Conservation (phyloP, 2,797 vertebrate genomes). For the Sebastes nivosus region DNA sequence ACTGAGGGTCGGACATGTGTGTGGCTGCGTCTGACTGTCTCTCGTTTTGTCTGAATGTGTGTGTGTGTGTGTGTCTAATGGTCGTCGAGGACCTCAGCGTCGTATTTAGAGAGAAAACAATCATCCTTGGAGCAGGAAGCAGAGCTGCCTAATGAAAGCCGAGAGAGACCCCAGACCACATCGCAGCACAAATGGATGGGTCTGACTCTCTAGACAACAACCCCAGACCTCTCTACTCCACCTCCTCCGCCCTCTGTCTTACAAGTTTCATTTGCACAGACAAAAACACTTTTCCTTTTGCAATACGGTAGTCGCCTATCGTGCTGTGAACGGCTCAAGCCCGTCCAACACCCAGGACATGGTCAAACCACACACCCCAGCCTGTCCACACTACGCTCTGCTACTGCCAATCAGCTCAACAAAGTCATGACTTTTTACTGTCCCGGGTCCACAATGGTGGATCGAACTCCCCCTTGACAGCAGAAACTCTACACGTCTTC, state of each 20-base stretch:
- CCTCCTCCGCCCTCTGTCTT: not conserved
- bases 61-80: constrained; percentile 33
- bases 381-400: not conserved
- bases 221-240: not conserved
- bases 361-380: not conserved
- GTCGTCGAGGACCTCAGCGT: constrained; percentile 50
- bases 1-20: constrained; percentile 25
- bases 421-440: not conserved
- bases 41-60: constrained; percentile 33
- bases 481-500: not conserved
- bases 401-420: not conserved
- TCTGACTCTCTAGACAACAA: constrained; percentile 27
- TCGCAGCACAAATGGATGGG: constrained; percentile 55
- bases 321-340: not conserved
- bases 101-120: constrained; percentile 79
- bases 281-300: not conserved
- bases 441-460: not conserved
- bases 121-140: constrained; percentile 71
- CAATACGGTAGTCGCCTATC: not conserved
- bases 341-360: not conserved
- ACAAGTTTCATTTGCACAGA: constrained; percentile 3
- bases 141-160: constrained; percentile 67
- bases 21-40: constrained; percentile 20
- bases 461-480: not conserved
- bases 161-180: constrained; percentile 67